Evolutionary conservation across 2,113 vertebrate genomes (phyloP).

Genomic region (Alectura lathami): DNA sequence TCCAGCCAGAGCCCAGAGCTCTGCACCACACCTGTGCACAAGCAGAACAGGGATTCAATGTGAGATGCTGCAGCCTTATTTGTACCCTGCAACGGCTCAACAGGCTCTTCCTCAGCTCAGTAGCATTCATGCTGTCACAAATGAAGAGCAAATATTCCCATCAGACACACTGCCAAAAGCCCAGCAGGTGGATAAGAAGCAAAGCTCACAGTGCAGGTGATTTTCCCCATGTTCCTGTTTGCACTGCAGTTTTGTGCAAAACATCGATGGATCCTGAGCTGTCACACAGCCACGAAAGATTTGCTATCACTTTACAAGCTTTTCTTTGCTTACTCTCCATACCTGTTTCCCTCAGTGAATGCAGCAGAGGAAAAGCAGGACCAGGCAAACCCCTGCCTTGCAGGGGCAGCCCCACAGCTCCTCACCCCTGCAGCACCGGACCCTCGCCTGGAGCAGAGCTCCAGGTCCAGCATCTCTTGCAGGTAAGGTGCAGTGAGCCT

Average conservation of each 20-base stretch:
- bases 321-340: neutral
- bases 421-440: neutral
- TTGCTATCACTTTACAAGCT: neutral
- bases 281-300: neutral
- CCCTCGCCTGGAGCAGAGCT: neutral
- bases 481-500: neutral
- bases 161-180: neutral
- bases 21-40: neutral
- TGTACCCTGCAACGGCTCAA: neutral
- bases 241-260: neutral
- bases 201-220: neutral
- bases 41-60: neutral
- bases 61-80: accelerated
- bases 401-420: accelerated
- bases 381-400: neutral
- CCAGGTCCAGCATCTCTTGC: neutral
- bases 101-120: accelerated
- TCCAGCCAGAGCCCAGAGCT: neutral
- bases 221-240: accelerated
- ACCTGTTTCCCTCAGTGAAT: neutral
- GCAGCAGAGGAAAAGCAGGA: neutral
- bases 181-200: neutral
- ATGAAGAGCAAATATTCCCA: neutral
- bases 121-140: neutral
- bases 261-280: neutral